phyloP scores from a whole-genome alignment of 37 sponge, comb jelly and placozoan genomes.

The Beroe ovata region DNA sequence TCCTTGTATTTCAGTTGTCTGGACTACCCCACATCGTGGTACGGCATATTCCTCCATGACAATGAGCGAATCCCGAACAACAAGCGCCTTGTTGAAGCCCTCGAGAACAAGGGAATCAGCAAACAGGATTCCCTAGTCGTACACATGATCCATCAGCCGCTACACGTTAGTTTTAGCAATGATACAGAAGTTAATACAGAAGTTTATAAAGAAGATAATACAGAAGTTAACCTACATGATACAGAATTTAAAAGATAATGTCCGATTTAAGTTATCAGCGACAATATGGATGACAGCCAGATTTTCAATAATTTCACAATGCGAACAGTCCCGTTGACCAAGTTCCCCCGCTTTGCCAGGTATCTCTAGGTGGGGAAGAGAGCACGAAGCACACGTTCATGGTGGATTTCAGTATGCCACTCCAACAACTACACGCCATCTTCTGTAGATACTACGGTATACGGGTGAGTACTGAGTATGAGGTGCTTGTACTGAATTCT shows the following conservation, averaged over 20 bases:
- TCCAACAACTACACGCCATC: conserved; percentile 71
- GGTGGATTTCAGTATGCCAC: conserved; percentile 86
- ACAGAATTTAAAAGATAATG: no score
- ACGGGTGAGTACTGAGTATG: conserved; percentile 66
- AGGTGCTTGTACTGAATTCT: no score
- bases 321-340: no score
- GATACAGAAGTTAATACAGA: no score
- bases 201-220: no score
- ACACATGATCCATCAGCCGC: conserved; percentile 78
- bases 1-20: conserved; percentile 73
- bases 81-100: conserved; percentile 77
- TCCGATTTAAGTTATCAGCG: no score
- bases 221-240: no score
- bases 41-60: conserved; percentile 88
- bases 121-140: conserved; percentile 78
- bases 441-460: conserved; percentile 83
- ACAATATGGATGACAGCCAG: no score
- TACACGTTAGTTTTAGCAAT: conserved; percentile 70
- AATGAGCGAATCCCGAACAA: conserved; percentile 72
- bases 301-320: no score
- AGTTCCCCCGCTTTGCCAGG: no score
- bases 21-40: conserved; percentile 82
- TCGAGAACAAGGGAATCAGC: conserved; percentile 71
- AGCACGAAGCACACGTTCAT: conserved; percentile 41
- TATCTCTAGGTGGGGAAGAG: background rate